A percentile compares a stretch with the other conserved stretches of the same genome.
Evolutionary conservation across 2,113 vertebrate species (phyloP).

Genomic region (Strix aluco): DNA sequence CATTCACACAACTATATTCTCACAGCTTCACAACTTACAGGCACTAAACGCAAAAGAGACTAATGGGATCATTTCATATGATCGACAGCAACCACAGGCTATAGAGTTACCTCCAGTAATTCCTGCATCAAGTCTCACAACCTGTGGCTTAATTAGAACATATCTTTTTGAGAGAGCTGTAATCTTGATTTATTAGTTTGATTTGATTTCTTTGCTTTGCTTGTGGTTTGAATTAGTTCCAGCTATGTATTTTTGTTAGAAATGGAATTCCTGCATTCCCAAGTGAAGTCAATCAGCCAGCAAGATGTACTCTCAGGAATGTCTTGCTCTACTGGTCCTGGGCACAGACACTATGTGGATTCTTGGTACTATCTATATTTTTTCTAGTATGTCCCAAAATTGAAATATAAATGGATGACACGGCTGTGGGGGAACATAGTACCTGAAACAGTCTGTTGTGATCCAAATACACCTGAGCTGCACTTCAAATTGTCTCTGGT

Average conservation of each 20-base stretch:
- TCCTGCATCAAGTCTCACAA: neutral
- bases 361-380: neutral
- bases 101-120: neutral
- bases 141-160: conserved; percentile 2
- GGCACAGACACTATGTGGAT: neutral
- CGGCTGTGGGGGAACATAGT: accelerated
- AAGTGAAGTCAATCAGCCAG: neutral
- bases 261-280: conserved; percentile 44
- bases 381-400: neutral
- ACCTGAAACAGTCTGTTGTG: neutral
- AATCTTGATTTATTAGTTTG: conserved; percentile 47
- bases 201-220: conserved; percentile 32
- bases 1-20: neutral
- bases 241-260: conserved; percentile 35
- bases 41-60: neutral
- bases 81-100: neutral
- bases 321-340: neutral
- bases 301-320: neutral
- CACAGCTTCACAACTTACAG: neutral
- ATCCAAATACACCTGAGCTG: neutral
- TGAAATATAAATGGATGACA: neutral
- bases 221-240: conserved; percentile 44
- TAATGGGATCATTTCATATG: neutral
- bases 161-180: neutral
- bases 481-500: neutral